phyloP scores from a whole-genome alignment of 2,113 vertebrate genomes.

The Alectura lathami region DNA sequence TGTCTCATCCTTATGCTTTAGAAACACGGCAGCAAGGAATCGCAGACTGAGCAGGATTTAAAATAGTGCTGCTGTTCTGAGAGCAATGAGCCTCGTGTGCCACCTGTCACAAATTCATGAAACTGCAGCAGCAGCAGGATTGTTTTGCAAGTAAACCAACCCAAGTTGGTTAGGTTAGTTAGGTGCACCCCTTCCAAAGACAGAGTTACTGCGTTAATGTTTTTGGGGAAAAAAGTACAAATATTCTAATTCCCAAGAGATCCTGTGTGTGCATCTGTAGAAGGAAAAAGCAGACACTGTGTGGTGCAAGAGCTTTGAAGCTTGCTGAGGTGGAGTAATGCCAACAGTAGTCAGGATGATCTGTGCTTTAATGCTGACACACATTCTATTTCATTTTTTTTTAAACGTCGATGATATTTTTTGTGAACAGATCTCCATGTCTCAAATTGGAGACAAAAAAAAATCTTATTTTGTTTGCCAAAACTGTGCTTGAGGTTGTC shows the following conservation, averaged over 20 bases:
- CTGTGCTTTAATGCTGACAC: neutral
- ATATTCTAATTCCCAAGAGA: neutral
- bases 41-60: neutral
- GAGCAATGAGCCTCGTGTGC: neutral
- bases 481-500: neutral
- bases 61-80: accelerated
- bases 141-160: neutral
- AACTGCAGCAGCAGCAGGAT: neutral
- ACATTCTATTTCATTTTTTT: neutral
- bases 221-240: neutral
- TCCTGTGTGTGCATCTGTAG: neutral
- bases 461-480: neutral
- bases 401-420: neutral
- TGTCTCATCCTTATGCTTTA: neutral
- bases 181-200: neutral
- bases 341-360: neutral
- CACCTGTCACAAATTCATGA: neutral
- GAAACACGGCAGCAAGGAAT: neutral
- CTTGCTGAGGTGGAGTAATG: neutral
- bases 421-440: neutral
- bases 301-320: neutral
- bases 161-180: no score
- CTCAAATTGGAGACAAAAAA: neutral
- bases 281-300: neutral
- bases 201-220: neutral